These are phyloP conservation scores for Sebastes hopkinsi DNA, from an alignment of 2,797 vertebrate genomes.

Conservation along the genomic window DNA sequence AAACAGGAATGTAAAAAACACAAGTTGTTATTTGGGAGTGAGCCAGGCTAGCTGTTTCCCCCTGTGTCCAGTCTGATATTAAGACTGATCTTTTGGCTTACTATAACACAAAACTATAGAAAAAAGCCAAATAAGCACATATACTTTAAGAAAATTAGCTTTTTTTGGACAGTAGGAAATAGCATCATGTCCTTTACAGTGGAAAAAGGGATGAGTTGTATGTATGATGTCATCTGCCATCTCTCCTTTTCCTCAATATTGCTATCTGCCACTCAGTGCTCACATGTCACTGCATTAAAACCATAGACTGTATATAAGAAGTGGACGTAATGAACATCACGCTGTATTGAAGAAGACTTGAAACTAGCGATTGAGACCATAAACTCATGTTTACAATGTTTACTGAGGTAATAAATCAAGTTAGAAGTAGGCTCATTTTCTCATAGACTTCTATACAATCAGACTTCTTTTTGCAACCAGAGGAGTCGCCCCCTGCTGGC, in stretches of 20 bases:
- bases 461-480: no score
- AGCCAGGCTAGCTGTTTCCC: neutral
- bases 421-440: no score
- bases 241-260: neutral
- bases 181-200: neutral
- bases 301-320: neutral
- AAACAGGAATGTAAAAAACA: neutral
- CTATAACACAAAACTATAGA: neutral
- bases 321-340: no score
- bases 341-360: no score
- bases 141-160: neutral
- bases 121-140: neutral
- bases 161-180: neutral
- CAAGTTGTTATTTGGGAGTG: neutral
- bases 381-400: no score
- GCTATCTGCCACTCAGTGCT: neutral
- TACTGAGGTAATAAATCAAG: no score
- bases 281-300: neutral
- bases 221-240: neutral
- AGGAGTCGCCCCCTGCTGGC: no score
- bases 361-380: no score
- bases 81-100: neutral
- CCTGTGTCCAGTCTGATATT: neutral
- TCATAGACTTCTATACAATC: no score
- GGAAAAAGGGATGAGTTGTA: neutral